Evolutionary conservation across 2,113 vertebrate genomes (phyloP).

Genomic region (Alouatta palliata): DNA sequence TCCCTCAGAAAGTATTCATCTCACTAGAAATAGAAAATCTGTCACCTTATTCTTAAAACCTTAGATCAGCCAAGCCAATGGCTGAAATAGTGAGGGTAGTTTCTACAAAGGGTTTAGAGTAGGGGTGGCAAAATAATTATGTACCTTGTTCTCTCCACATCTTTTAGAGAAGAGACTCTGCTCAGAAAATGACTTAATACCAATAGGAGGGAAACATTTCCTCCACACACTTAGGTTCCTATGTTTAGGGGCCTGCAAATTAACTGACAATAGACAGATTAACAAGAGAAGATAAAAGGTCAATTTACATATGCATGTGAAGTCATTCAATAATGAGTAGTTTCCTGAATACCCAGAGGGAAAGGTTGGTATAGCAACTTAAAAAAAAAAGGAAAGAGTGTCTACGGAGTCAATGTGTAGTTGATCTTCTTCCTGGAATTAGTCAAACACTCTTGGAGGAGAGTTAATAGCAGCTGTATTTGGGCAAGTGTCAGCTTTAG

Average conservation of each 20-base stretch:
- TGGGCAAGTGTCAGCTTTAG: neutral
- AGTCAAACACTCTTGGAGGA: neutral
- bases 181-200: neutral
- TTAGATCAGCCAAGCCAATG: neutral
- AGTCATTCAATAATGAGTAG: neutral
- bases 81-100: conserved; percentile 27
- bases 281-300: neutral
- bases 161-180: neutral
- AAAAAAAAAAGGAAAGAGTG: neutral
- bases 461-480: neutral
- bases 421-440: neutral
- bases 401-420: neutral
- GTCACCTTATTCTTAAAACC: conserved; percentile 59
- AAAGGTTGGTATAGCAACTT: neutral
- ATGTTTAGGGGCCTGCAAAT: neutral
- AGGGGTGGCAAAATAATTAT: neutral
- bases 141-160: neutral
- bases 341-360: neutral
- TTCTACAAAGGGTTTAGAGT: neutral
- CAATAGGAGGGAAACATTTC: neutral
- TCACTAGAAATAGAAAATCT: conserved; percentile 58
- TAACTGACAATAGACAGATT: neutral
- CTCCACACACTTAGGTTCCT: neutral
- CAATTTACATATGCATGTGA: neutral
- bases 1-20: conserved; percentile 50